phyloP scores from a whole-genome alignment of 2,797 vertebrate genomes.

The Xerus rutilus region DNA sequence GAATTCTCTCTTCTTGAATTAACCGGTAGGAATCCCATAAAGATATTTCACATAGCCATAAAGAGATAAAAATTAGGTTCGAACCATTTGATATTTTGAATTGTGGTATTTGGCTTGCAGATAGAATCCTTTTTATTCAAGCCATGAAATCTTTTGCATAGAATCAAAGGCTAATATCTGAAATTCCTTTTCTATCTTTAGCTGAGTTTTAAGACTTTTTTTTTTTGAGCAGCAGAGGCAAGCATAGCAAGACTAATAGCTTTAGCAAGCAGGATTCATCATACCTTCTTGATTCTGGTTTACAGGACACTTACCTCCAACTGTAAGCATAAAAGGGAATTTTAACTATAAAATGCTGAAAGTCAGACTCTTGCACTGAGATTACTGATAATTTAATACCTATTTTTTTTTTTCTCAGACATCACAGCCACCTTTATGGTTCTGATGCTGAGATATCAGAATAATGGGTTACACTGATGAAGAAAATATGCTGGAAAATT shows the following conservation, averaged over 20 bases:
- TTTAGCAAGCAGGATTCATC: neutral
- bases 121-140: conserved; percentile 64
- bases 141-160: neutral
- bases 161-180: conserved; percentile 67
- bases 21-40: conserved; percentile 54
- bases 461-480: neutral
- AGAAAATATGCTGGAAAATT: neutral
- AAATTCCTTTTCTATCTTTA: conserved; percentile 55
- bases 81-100: conserved; percentile 45
- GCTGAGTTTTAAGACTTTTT: neutral
- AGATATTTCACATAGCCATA: conserved; percentile 37
- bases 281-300: neutral
- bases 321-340: conserved; percentile 4
- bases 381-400: conserved; percentile 40
- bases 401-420: neutral
- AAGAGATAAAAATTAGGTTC: conserved; percentile 54
- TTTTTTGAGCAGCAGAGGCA: neutral
- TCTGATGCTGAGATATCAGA: neutral
- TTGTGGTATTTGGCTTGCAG: conserved; percentile 56
- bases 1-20: conserved; percentile 27
- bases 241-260: conserved; percentile 37
- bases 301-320: neutral
- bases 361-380: neutral
- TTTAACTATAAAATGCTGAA: conserved; percentile 24
- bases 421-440: neutral